Percentiles rank a stretch among this genome's conserved stretches.
Conservation (phyloP, 2,797 vertebrate species). For the Eleutherodactylus coqui region DNA sequence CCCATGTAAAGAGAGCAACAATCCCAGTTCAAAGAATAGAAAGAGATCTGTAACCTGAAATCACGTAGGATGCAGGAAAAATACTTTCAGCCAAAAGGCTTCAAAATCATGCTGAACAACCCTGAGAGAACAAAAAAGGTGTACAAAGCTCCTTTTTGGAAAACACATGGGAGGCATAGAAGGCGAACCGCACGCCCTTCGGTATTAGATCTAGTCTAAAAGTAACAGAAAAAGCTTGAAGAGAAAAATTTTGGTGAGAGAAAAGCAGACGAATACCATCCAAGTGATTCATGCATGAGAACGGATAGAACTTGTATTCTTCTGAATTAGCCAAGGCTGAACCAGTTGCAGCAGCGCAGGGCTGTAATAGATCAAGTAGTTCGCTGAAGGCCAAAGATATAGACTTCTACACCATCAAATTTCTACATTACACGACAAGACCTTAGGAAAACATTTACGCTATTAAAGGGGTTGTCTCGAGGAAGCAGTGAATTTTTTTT, state of each 20-base stretch:
- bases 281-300: neutral
- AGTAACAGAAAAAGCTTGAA: neutral
- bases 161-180: conserved; percentile 7
- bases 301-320: neutral
- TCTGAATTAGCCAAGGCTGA: neutral
- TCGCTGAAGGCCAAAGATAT: too few relatives aligned
- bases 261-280: too few relatives aligned
- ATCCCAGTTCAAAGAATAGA: neutral
- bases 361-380: neutral
- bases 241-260: too few relatives aligned
- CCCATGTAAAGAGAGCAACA: neutral
- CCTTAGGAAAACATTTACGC: neutral
- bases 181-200: neutral
- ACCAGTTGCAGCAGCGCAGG: neutral
- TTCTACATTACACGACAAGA: too few relatives aligned
- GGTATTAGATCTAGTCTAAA: neutral
- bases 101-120: neutral
- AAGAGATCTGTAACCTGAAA: neutral
- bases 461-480: too few relatives aligned
- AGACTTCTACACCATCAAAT: too few relatives aligned
- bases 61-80: neutral
- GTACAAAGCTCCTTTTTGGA: neutral
- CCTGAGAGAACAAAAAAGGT: neutral
- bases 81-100: neutral
- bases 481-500: too few relatives aligned